phyloP scores from a whole-genome alignment of 1,140 invertebrate species.

The Cydia splendana region DNA sequence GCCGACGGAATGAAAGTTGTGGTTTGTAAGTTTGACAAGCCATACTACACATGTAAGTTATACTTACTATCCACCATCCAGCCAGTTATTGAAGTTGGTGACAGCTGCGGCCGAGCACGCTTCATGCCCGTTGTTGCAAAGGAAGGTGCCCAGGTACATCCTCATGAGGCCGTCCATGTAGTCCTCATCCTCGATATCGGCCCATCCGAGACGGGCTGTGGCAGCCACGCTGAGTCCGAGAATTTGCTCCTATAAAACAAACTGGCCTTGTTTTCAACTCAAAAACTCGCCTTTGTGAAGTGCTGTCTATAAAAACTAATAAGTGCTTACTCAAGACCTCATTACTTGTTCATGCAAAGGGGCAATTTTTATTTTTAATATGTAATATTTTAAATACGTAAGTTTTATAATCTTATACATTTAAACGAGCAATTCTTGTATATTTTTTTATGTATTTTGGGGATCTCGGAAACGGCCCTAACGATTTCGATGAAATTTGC shows the following conservation, averaged over 20 bases:
- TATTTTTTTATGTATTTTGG: too few relatives aligned
- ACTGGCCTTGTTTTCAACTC: too few relatives aligned
- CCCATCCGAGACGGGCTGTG: conserved; percentile 55
- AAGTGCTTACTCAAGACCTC: too few relatives aligned
- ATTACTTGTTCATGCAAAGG: neutral
- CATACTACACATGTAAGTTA: neutral
- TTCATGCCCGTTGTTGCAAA: conserved; percentile 70
- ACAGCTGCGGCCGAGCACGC: conserved; percentile 64
- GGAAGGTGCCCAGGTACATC: conserved; percentile 70
- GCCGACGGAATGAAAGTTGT: too few relatives aligned
- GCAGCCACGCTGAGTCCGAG: conserved; percentile 50
- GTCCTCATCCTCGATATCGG: conserved; percentile 45
- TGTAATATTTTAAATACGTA: too few relatives aligned
- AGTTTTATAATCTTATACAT: too few relatives aligned
- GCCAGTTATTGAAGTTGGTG: conserved; percentile 62
- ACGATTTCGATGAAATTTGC: too few relatives aligned
- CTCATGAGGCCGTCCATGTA: conserved; percentile 67
- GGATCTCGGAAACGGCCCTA: too few relatives aligned
- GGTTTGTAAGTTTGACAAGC: too few relatives aligned
- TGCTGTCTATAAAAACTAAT: too few relatives aligned
- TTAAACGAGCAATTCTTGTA: too few relatives aligned
- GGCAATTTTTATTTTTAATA: neutral
- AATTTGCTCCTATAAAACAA: conserved; percentile 50
- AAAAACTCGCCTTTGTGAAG: too few relatives aligned
- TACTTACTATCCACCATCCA: conserved; percentile 56